phyloP scores from a whole-genome alignment of 2,113 vertebrate species.

The Muntiacus muntjak region DNA sequence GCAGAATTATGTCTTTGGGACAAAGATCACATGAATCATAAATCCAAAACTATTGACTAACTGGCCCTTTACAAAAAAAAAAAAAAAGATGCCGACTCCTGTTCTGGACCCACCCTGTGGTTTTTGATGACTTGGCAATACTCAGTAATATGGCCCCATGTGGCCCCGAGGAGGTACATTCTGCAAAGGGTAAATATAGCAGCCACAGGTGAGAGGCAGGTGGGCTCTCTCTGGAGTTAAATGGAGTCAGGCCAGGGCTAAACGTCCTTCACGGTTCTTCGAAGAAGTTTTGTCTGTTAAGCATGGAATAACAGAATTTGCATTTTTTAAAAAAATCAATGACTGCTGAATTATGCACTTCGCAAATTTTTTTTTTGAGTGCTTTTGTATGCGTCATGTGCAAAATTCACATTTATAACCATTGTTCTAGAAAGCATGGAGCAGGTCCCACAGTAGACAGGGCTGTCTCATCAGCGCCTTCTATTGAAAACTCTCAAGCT shows the following conservation, averaged over 20 bases:
- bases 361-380: neutral
- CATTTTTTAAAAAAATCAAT: neutral
- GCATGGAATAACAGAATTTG: neutral
- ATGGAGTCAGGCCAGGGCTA: neutral
- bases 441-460: rapidly evolving
- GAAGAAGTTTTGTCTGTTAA: neutral
- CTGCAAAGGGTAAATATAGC: rapidly evolving
- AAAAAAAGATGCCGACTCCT: too few species aligned
- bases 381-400: neutral
- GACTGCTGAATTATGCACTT: neutral
- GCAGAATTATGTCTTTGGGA: neutral
- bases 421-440: neutral
- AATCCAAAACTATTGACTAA: neutral
- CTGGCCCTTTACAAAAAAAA: neutral
- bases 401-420: neutral
- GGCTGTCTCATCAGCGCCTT: neutral
- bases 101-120: neutral
- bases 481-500: neutral
- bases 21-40: neutral
- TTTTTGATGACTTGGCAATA: neutral
- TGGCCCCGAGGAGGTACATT: neutral
- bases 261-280: neutral
- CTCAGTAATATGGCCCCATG: rapidly evolving
- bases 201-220: neutral
- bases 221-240: neutral